Evolutionary conservation across 2,888 invertebrate species (phyloP), one percentile per base, ranked within the genome.

Genomic region (Drosophila phalerata): DNA sequence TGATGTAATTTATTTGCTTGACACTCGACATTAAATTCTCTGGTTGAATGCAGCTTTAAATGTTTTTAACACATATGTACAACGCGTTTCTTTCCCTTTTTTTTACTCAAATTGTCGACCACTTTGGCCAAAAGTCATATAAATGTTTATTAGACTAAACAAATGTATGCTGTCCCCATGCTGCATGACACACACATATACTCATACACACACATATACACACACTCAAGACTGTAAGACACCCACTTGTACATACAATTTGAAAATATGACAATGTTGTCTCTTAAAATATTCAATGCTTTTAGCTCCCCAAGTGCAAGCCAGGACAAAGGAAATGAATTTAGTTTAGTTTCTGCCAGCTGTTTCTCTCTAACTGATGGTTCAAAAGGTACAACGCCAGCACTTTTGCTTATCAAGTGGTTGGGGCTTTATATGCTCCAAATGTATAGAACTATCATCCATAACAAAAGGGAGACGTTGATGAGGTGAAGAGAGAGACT

Each of bases 231-330:
- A 60, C 30, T 43, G 6, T 55, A 3, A 40, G 22, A 57, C 58
- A 74, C 45, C 51, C 78, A 82, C 83, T 88, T 74, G 72, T 73
- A 71, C 76, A 86, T 79, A 80, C 84, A 79, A 88, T 85, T 85
- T 88, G 84, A 86, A 86, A 86, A 86, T 86, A 88, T 88, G 81
- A 83, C 86, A 86, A 81, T 88, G 75, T 72, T 74, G 77, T 85
- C 83, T 78, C 63, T 60, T 81, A 75, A 81, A 58, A 81, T 85
- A 85, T 85, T 85, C 85, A 88, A 83, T 85, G 85, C 86, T 88
- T 85, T 88, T 79, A 85, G 49, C 79, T 58, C 42, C 70, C 47
- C 72, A 69, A 62, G 55, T 64, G 60, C 52, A 67, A 48, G 55
- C 45, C 45, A 55, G 64, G 48, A 84, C 70, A 86, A 77, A 70